Evolutionary conservation across 2,888 invertebrate genomes (phyloP), one percentile per base, ranked within the genome.

Genomic region (Teleiodes luculella): DNA sequence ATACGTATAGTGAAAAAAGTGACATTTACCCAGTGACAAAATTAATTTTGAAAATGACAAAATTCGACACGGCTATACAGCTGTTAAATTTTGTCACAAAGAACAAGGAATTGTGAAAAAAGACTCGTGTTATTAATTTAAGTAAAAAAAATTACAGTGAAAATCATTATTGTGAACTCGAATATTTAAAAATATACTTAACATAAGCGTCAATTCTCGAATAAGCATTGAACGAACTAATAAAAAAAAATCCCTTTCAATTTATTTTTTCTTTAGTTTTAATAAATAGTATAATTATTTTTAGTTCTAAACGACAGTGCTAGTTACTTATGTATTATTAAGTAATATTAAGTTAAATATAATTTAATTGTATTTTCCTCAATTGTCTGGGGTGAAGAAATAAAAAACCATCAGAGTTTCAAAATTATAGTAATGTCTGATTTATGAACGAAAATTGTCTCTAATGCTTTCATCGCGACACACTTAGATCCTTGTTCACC

Each of bases 121-220:
- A 28, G n/a, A 24, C 20, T n/a, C 10, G 20, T n/a, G n/a, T n/a
- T n/a, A n/a, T n/a, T n/a, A 43, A 24, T 6, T 7, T 20, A 28
- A 4, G 24, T n/a, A n/a, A 28, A 13, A n/a, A 2, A 16, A 43
- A n/a, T 20, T 43, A 13, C 10, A 43, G 43, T 28, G 13, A 10
- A 43, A 28, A 28, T n/a, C 20, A 20, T 24, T 20, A 18, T 43
- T 43, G 13, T 24, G 24, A 45, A 45, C 45, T 45, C 45, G 45
- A 45, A 45, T 45, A 45, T 41, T 41, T 18, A 18, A 45, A 11
- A 24, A 24, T 45, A 13, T 45, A 43, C 24, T 20, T 28, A 28
- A 41, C 7, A 14, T 37, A 37, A 41, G 39, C 11, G 43, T 43
- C 43, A 43, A 43, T 41, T 28, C 28, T 43, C 43, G 28, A 43